phyloP scores from a whole-genome alignment of 2,888 invertebrate genomes.

The Lymantria monacha region DNA sequence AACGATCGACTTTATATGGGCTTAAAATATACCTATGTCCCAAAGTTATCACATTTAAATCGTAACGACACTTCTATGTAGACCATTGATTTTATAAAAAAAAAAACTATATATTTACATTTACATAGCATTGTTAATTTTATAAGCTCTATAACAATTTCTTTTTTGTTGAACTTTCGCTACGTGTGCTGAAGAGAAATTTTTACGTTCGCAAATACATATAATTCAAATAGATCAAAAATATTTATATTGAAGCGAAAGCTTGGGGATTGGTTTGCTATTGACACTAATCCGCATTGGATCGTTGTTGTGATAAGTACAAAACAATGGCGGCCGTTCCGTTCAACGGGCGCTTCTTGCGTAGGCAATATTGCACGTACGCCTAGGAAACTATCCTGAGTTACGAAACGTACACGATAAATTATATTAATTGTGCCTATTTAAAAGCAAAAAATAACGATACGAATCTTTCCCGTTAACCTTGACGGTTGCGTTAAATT shows the following conservation, averaged over 20 bases:
- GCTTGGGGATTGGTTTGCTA: conserved; percentile 36
- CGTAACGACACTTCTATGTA: too few species aligned
- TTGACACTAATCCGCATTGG: conserved; percentile 64
- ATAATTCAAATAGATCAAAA: conserved; percentile 21
- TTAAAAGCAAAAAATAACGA: conserved; percentile 34
- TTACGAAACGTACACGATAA: conserved; percentile 44
- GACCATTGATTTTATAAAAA: too few species aligned
- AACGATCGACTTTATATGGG: too few species aligned
- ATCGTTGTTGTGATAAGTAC: conserved; percentile 59
- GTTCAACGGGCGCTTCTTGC: conserved; percentile 37
- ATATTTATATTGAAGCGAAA: conserved; percentile 42
- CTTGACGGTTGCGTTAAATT: conserved; percentile 31
- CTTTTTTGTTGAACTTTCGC: conserved; percentile 6
- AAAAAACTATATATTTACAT: too few species aligned
- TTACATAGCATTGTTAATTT: background rate
- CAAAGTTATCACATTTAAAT: too few species aligned
- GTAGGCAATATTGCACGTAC: conserved; percentile 32
- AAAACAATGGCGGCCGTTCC: conserved; percentile 54
- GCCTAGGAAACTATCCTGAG: conserved; percentile 42
- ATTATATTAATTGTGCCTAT: conserved; percentile 43
- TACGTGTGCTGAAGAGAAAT: conserved; percentile 14
- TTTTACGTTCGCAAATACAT: conserved; percentile 10
- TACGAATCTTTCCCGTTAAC: conserved; percentile 26
- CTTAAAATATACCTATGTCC: too few species aligned
- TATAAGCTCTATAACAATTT: conserved; percentile 3